Evolutionary conservation across 1,140 invertebrate genomes (phyloP).

Genomic region (Drosophila lacertosa): DNA sequence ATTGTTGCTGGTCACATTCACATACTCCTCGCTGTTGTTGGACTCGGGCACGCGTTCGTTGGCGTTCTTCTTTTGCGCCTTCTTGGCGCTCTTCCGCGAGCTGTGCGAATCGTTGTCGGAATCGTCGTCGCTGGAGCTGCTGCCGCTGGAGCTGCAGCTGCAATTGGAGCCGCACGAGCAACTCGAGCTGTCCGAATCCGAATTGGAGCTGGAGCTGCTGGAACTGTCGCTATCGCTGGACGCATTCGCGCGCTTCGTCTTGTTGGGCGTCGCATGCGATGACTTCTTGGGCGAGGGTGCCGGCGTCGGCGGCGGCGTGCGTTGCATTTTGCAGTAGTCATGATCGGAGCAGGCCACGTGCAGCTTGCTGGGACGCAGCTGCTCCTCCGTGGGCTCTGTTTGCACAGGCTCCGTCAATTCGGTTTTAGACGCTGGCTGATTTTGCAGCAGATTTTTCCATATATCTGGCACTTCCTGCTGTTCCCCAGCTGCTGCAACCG

Average conservation of each 20-base stretch:
- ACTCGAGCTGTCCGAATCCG: constrained; percentile 84
- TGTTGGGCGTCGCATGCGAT: background rate
- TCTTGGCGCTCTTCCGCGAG: constrained; percentile 34
- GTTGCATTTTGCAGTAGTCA: constrained; percentile 86
- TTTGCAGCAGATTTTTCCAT: constrained; percentile 89
- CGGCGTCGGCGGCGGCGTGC: constrained; percentile 48
- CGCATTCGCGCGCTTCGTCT: constrained; percentile 84
- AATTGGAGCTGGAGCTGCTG: constrained; percentile 86
- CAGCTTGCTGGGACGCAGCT: constrained; percentile 70
- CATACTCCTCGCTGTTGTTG: constrained; percentile 42
- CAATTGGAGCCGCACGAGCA: constrained; percentile 89
- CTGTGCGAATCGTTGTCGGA: constrained; percentile 84
- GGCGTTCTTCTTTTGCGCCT: constrained; percentile 32
- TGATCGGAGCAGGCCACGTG: constrained; percentile 88
- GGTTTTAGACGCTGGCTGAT: constrained; percentile 79
- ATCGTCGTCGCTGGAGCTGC: constrained; percentile 87
- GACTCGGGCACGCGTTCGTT: constrained; percentile 42
- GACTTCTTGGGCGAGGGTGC: constrained; percentile 21
- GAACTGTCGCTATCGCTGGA: constrained; percentile 89
- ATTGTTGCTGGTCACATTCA: constrained; percentile 41
- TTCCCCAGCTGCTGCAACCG: too few species aligned
- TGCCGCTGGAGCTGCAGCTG: constrained; percentile 89
- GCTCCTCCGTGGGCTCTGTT: constrained; percentile 27
- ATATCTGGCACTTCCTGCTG: constrained; percentile 87
- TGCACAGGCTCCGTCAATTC: constrained; percentile 83